phyloP scores from a whole-genome alignment of 2,888 invertebrate species.

The Pecten maximus region DNA sequence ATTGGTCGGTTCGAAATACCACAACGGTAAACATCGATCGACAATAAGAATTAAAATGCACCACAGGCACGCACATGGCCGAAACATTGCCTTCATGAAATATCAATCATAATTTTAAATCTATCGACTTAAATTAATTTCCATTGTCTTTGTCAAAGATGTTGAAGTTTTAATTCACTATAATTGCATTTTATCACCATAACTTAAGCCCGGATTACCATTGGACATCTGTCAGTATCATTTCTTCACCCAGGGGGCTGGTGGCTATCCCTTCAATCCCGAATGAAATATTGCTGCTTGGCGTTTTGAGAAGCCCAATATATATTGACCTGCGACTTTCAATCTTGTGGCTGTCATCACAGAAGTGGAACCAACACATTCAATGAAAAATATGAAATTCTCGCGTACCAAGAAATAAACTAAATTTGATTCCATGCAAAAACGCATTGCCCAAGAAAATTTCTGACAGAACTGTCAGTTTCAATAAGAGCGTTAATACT shows the following conservation, averaged over 20 bases:
- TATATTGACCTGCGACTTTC: neutral
- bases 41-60: neutral
- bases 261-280: neutral
- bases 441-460: constrained; percentile 25
- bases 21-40: neutral
- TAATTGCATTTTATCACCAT: constrained; percentile 9
- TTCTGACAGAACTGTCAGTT: constrained; percentile 3
- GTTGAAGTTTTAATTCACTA: constrained; percentile 22
- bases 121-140: constrained; percentile 2
- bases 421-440: constrained; percentile 25
- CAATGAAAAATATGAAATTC: constrained; percentile 8
- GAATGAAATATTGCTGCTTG: neutral
- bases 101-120: constrained; percentile 31
- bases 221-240: constrained; percentile 7
- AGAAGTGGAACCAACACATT: neutral
- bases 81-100: neutral
- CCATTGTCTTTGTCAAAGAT: constrained; percentile 28
- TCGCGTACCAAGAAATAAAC: constrained; percentile 30
- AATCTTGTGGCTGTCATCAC: constrained; percentile 13
- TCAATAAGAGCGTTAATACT: neutral
- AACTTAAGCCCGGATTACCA: neutral
- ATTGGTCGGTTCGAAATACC: neutral
- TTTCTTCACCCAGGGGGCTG: neutral
- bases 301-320: neutral
- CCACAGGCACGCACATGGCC: neutral